Evolutionary conservation across 2,113 vertebrate species (phyloP), one percentile per base, ranked within the genome.

Genomic region (Melanostigma gelatinosum): DNA sequence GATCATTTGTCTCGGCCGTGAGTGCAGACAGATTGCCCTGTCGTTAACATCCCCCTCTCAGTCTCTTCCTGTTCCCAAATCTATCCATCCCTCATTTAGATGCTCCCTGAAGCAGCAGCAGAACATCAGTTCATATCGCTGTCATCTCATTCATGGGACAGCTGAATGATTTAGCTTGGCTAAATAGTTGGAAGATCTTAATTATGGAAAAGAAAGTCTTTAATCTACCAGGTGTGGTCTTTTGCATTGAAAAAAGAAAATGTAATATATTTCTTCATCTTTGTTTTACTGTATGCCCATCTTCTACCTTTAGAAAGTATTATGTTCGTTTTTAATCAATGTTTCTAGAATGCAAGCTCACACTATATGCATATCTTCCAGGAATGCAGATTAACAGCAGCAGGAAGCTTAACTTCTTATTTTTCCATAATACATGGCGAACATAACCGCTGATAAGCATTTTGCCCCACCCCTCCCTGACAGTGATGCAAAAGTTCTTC

Each of bases 1-100:
- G 84, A 79, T 77, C 80, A 85, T 94, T 94, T 83, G 91, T 92
- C 90, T 90, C 69, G 3, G 63, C 88, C n/a, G 4, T 85, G 75
- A 87, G 83, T 80, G 76, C 79, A 87, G 91, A 94, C 87, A 88
- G 90, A 90, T 89, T 76, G 79, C 38, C 67, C 77, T 78, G 82
- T 80, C 65, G 62, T 84, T 88, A 86, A 67, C 68, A 60, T 66
- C 72, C 55, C 72, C 69, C 77, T 74, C 68, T 70, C 72, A 8
- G 0, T 84, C 75, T 82, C 74, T 71, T 77, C 77, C 77, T 75
- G 84, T 81, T 85, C 77, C 74, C 76, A 42, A 60, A 64, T 71
- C 80, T 72, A 55, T 78, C 83, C 67, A 87, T 90, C 77, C 66
- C 79, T 92, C 83, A 82, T 90, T 79, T 71, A 61, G 68, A 83